phyloP scores from a whole-genome alignment of 2,113 vertebrate species.

The Mesoclemmys tuberculata region DNA sequence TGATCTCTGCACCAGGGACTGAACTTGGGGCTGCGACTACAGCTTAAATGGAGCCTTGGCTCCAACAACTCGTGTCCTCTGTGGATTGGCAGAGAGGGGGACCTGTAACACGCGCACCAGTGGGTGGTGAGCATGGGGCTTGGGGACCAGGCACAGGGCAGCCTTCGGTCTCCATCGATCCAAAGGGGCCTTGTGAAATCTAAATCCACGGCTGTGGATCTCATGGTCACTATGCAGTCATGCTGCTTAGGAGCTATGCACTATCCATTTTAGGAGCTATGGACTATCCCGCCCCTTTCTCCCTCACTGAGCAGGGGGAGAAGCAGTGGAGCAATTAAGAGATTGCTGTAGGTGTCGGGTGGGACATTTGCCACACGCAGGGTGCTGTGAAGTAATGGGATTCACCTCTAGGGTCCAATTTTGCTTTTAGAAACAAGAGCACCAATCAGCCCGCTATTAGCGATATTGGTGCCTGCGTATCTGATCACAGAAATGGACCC shows the following conservation, averaged over 20 bases:
- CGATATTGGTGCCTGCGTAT: neutral
- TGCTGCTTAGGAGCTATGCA: accelerated
- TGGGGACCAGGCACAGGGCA: neutral
- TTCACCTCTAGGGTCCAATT: neutral
- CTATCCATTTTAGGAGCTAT: neutral
- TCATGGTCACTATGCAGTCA: neutral
- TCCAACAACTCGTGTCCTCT: too few species aligned
- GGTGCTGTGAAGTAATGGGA: neutral
- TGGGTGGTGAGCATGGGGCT: too few species aligned
- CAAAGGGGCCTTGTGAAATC: neutral
- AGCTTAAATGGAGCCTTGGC: too few species aligned
- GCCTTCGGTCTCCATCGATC: neutral
- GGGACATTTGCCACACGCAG: neutral
- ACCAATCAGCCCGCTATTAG: neutral
- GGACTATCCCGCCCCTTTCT: neutral
- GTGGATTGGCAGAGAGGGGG: too few species aligned
- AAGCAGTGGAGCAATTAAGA: neutral
- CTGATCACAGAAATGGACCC: neutral
- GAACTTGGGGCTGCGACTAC: too few species aligned
- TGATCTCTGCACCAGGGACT: too few species aligned
- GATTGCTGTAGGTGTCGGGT: neutral
- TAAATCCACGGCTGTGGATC: neutral
- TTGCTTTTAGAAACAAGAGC: neutral
- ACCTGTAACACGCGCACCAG: neutral
- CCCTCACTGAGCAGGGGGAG: neutral